phyloP scores from a whole-genome alignment of 2,888 invertebrate species.

The Drosophila limbata region DNA sequence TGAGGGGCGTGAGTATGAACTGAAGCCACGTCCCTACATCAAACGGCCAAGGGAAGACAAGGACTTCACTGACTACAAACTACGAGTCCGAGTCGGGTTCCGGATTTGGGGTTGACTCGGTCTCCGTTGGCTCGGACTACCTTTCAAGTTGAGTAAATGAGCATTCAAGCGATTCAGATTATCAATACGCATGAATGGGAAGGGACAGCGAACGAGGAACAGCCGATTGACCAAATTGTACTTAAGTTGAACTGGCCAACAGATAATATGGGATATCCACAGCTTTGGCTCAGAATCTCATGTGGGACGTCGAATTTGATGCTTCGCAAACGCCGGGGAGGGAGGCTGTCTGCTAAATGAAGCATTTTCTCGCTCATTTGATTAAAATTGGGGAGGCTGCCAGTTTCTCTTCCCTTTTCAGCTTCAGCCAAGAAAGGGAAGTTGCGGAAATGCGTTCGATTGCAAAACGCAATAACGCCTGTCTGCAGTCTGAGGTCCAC shows the following conservation, averaged over 20 bases:
- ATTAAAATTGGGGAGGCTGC: conserved; percentile 8
- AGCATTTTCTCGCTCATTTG: conserved; percentile 59
- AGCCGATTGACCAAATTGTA: conserved; percentile 60
- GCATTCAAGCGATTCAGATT: conserved; percentile 81
- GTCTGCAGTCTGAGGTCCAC: conserved; percentile 10
- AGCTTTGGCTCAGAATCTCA: conserved; percentile 20
- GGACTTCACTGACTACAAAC: conserved; percentile 65
- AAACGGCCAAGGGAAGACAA: conserved; percentile 31
- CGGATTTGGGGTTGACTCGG: conserved; percentile 17
- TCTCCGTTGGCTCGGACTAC: conserved; percentile 38
- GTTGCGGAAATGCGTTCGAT: conserved; percentile 51
- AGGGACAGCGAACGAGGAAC: background rate
- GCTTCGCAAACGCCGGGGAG: background rate
- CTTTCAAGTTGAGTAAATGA: conserved; percentile 81
- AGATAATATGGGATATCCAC: conserved; percentile 34
- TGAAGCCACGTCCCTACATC: conserved; percentile 48
- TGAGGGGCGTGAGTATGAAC: conserved; percentile 20
- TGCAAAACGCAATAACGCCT: conserved; percentile 41
- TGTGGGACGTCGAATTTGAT: conserved; percentile 17
- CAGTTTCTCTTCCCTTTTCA: background rate
- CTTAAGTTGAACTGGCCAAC: conserved; percentile 60
- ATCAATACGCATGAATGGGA: conserved; percentile 73
- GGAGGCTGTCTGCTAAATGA: conserved; percentile 43
- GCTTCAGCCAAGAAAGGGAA: conserved; percentile 1
- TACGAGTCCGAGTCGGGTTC: conserved; percentile 42